Evolutionary conservation across 2,113 vertebrate species (phyloP).

Genomic region (Recurvirostra avosetta): DNA sequence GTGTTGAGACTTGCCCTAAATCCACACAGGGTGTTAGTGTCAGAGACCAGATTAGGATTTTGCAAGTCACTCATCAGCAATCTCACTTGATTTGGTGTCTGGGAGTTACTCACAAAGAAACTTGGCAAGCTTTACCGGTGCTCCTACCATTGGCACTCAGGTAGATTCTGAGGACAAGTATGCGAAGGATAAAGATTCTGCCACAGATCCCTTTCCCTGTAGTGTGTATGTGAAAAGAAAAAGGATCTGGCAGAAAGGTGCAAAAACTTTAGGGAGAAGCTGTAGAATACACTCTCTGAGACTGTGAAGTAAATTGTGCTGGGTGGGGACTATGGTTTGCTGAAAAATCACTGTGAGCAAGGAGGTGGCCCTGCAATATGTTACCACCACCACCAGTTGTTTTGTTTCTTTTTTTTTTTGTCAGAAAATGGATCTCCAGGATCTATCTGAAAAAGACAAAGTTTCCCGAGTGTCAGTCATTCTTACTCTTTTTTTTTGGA

Average conservation of each 20-base stretch:
- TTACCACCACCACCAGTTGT: background rate
- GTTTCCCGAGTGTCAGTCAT: background rate
- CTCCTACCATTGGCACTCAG: background rate
- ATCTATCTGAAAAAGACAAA: background rate
- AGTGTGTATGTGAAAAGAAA: background rate
- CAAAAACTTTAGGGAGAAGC: background rate
- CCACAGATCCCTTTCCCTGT: background rate
- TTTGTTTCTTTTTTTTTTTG: background rate
- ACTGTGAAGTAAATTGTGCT: background rate
- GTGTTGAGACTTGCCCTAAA: slow-evolving; percentile 17
- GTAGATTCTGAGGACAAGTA: background rate
- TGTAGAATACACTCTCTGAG: background rate
- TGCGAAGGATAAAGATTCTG: background rate
- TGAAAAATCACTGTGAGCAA: background rate
- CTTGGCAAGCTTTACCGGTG: background rate
- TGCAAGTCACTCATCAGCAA: background rate
- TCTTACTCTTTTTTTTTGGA: background rate
- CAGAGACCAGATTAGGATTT: slow-evolving; percentile 5
- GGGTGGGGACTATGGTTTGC: background rate
- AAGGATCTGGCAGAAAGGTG: background rate
- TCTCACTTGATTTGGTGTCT: background rate
- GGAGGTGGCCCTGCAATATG: background rate
- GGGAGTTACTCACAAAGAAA: slow-evolving; percentile 12
- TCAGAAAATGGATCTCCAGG: background rate
- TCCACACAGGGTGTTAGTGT: background rate